These are phyloP conservation scores for Ptiloglossa arizonensis DNA, from an alignment of 1,140 invertebrate genomes.

Conservation along the genomic window DNA sequence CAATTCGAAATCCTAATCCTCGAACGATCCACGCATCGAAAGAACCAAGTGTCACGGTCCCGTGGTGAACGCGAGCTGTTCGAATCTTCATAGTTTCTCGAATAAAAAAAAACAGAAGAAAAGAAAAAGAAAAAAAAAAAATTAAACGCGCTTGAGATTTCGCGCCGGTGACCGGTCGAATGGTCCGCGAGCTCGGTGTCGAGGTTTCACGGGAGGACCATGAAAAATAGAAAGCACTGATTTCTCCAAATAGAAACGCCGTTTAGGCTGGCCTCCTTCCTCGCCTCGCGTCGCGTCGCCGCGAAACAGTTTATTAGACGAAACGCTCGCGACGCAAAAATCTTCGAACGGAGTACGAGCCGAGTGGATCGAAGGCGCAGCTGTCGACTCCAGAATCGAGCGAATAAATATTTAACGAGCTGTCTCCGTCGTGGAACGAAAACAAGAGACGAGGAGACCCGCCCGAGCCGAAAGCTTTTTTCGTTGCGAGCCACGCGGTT, in stretches of 20 bases:
- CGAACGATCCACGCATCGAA: too few relatives aligned
- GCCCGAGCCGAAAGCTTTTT: too few relatives aligned
- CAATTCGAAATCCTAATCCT: too few relatives aligned
- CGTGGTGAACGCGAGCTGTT: too few relatives aligned
- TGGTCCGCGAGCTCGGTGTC: not conserved
- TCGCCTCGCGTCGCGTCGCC: too few relatives aligned
- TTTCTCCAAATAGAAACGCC: slow-evolving; percentile 45
- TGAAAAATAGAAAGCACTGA: slow-evolving; percentile 36
- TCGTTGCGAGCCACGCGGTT: slow-evolving; percentile 20
- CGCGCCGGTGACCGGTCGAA: not conserved
- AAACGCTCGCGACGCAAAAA: not conserved
- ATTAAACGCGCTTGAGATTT: too few relatives aligned
- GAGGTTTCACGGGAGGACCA: not conserved
- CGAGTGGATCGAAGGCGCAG: too few relatives aligned
- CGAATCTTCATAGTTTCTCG: too few relatives aligned
- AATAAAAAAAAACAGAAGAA: too few relatives aligned
- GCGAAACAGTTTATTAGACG: slow-evolving; percentile 6
- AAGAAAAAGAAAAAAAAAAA: too few relatives aligned
- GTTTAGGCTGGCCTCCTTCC: not conserved
- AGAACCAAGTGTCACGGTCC: too few relatives aligned
- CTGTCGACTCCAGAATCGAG: slow-evolving; percentile 10
- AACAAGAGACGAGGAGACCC: slow-evolving; percentile 16
- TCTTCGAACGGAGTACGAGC: not conserved
- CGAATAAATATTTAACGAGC: slow-evolving; percentile 54
- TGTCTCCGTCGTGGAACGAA: slow-evolving; percentile 8